Conservation (phyloP, 2,797 vertebrate species). For the Gadopsis marmoratus region DNA sequence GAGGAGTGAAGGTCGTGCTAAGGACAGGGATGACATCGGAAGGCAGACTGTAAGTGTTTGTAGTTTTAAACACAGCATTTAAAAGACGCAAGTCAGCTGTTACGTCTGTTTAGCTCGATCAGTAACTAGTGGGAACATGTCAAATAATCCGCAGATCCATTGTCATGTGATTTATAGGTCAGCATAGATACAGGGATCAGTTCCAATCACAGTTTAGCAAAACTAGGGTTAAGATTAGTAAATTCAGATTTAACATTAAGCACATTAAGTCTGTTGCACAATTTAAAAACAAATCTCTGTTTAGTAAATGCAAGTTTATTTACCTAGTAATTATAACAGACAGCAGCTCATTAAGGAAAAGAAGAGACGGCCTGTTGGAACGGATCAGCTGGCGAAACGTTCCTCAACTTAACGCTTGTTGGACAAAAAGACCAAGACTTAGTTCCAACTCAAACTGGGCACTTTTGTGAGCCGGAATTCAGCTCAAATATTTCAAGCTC, state of each 20-base stretch:
- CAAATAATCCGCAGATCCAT: background rate
- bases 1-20: background rate
- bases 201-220: background rate
- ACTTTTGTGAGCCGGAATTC: background rate
- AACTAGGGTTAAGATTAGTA: background rate
- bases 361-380: too few relatives aligned
- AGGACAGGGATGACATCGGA: background rate
- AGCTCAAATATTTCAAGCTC: constrained; percentile 6
- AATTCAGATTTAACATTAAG: background rate
- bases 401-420: too few relatives aligned
- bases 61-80: background rate
- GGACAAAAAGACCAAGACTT: background rate
- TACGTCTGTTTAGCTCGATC: background rate
- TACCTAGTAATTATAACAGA: too few relatives aligned
- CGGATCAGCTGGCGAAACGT: too few relatives aligned
- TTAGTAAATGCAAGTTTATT: background rate
- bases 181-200: background rate
- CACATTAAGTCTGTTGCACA: background rate
- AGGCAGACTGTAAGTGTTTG: background rate
- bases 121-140: background rate
- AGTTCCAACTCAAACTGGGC: background rate
- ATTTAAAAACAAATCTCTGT: background rate
- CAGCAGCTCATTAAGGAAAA: too few relatives aligned
- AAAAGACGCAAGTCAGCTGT: background rate
- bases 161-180: too few relatives aligned